These are phyloP conservation scores for Thunnus maccoyii DNA, from an alignment of 2,113 vertebrate species.

Conservation along the genomic window DNA sequence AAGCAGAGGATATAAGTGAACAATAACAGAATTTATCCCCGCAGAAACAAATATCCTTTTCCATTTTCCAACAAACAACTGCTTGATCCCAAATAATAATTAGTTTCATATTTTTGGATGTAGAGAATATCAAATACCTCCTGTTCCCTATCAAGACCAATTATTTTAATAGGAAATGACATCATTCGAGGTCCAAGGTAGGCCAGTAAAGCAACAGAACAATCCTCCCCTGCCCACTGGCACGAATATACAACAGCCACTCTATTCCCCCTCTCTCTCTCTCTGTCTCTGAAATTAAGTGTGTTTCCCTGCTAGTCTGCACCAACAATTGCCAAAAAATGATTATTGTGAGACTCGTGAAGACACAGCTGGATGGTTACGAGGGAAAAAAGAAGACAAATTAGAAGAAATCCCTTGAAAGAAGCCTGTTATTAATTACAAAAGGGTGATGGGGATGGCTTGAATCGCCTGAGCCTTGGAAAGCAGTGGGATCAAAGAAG, in stretches of 20 bases:
- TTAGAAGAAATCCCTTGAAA: constrained; percentile 73
- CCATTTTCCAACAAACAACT: constrained; percentile 34
- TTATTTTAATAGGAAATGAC: constrained; percentile 67
- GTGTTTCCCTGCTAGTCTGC: constrained; percentile 50
- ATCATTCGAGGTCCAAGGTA: constrained; percentile 56
- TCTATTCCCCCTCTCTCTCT: not conserved
- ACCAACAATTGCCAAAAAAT: constrained; percentile 71
- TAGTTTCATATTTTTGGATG: constrained; percentile 62
- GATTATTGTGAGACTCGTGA: constrained; percentile 84
- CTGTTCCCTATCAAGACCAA: constrained; percentile 56
- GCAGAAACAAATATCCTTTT: constrained; percentile 33
- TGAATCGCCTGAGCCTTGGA: constrained; percentile 81
- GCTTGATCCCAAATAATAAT: constrained; percentile 68
- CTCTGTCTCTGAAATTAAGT: constrained; percentile 43
- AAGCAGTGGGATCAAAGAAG: constrained; percentile 85
- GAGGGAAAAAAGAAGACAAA: constrained; percentile 82
- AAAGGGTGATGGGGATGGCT: constrained; percentile 79
- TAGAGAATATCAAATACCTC: constrained; percentile 46
- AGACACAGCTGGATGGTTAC: constrained; percentile 75
- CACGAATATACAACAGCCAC: constrained; percentile 22
- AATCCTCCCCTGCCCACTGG: constrained; percentile 37
- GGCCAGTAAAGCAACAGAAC: constrained; percentile 44
- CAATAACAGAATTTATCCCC: constrained; percentile 42
- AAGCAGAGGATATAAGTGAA: constrained; percentile 50
- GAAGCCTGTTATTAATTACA: constrained; percentile 89